Evolutionary conservation across 30 jellyfish, hydroid and myxozoan genomes (phyloP), one percentile per base, ranked within the genome.

Genomic region (Catostylus mosaicus): DNA sequence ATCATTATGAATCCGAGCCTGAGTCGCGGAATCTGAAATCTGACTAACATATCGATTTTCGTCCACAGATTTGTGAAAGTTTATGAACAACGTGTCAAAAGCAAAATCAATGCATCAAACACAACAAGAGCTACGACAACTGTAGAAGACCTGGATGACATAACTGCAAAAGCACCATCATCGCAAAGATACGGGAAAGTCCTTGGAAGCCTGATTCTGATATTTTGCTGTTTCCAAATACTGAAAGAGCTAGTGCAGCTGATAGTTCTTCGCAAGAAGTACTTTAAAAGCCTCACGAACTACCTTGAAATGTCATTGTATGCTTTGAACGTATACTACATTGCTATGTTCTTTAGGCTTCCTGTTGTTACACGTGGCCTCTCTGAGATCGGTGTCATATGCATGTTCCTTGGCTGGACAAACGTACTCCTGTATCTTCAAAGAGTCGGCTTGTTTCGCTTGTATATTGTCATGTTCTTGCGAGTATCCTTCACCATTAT

Each of bases 401-500:
- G 87, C 62, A 69, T 88, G 30, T 69, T 78, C 52, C 82, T 78
- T 47, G 92, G 92, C 67, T 88, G 92, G 88, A 77, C 75, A 57
- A 88, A 88, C 77, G 22, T 70, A 11, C 78, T 88, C 3, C 75
- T 88, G 38, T 88, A 88, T 66, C 83, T 88, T 4, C 83, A 88
- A 64, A 63, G 91, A 24, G 73, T 70, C 30, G 82, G 85, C 32
- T 29, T 78, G 54, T 60, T 78, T 52, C 89, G 92, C 5, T 64
- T 88, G 78, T 88, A 78, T 67, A 77, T 88, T n/a, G 92, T 78
- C 79, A 88, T 88, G 96, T 78, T 88, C 75, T 27, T 67, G 34
- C 27, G 73, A 65, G 92, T 82, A 10, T 52, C 83, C 32, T 2
- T 36, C 73, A 88, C 96, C 4, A 62, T 88, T 1, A 46, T 88